Evolutionary conservation across 2,888 invertebrate species (phyloP).

Genomic region (Mythimna pallens): DNA sequence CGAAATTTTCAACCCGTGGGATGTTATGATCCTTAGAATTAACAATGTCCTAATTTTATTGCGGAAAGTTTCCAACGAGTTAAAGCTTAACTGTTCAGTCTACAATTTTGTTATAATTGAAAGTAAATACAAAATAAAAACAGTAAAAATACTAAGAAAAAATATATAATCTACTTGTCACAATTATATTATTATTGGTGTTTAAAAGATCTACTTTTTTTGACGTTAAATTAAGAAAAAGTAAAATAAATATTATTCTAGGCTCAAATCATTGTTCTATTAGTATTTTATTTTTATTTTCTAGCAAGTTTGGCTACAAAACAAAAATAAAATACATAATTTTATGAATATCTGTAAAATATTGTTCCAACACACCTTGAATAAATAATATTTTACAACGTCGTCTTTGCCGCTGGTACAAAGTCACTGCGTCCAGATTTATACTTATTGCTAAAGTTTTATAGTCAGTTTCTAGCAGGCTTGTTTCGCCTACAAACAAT

Average conservation of each 20-base stretch:
- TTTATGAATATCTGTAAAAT: constrained; percentile 19
- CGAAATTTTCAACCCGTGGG: constrained; percentile 46
- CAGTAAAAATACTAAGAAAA: neutral
- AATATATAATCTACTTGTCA: no score
- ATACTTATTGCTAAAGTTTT: constrained; percentile 67
- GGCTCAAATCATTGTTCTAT: no score
- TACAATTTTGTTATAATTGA: neutral
- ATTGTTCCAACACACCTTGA: constrained; percentile 22
- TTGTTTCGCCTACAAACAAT: constrained; percentile 66
- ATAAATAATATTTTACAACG: constrained; percentile 25
- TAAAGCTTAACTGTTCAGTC: neutral
- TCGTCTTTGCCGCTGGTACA: constrained; percentile 60
- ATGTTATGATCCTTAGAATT: constrained; percentile 29
- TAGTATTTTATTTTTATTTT: no score
- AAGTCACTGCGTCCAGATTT: constrained; percentile 68
- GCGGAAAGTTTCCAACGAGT: constrained; percentile 8
- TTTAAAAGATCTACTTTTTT: no score
- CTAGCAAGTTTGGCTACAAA: neutral
- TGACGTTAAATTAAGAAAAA: no score
- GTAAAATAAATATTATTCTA: no score
- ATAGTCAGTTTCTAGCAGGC: constrained; percentile 75
- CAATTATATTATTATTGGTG: no score
- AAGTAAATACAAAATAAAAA: neutral
- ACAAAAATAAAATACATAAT: constrained; percentile 7
- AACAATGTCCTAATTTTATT: constrained; percentile 24